Conservation (phyloP, 2,113 vertebrate species). For the Antigone vipio region DNA sequence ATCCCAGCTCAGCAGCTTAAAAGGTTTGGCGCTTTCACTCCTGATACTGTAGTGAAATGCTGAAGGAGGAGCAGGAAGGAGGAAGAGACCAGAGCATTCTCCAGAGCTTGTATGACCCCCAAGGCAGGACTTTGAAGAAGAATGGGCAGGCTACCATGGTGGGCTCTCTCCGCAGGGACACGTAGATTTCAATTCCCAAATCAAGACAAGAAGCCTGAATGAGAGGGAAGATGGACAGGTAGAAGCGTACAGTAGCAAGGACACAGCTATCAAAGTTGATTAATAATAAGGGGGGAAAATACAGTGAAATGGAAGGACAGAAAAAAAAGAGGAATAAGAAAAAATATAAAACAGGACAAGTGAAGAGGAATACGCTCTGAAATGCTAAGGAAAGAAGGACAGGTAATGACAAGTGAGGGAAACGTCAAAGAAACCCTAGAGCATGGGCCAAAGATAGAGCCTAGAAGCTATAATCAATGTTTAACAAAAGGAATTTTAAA, state of each 20-base stretch:
- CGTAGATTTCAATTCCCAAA: background rate
- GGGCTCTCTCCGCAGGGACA: background rate
- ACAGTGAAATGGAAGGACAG: background rate
- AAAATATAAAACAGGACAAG: background rate
- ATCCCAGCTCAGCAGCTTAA: background rate
- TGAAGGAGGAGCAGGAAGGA: background rate
- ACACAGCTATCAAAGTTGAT: background rate
- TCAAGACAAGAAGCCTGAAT: background rate
- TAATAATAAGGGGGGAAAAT: background rate
- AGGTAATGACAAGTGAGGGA: background rate
- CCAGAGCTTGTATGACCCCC: background rate
- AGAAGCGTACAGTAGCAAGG: background rate
- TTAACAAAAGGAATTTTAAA: background rate
- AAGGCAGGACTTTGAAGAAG: background rate
- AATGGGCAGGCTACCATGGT: background rate
- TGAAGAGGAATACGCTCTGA: background rate
- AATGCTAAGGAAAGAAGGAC: background rate
- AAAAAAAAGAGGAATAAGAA: background rate
- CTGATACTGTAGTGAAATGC: background rate
- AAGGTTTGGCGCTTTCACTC: background rate
- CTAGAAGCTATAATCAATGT: background rate
- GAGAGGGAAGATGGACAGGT: background rate
- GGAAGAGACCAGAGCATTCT: background rate
- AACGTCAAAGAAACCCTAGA: background rate
- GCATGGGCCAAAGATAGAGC: background rate